phyloP scores from a whole-genome alignment of 2,797 vertebrate species.

The Pachyuromys duprasi region DNA sequence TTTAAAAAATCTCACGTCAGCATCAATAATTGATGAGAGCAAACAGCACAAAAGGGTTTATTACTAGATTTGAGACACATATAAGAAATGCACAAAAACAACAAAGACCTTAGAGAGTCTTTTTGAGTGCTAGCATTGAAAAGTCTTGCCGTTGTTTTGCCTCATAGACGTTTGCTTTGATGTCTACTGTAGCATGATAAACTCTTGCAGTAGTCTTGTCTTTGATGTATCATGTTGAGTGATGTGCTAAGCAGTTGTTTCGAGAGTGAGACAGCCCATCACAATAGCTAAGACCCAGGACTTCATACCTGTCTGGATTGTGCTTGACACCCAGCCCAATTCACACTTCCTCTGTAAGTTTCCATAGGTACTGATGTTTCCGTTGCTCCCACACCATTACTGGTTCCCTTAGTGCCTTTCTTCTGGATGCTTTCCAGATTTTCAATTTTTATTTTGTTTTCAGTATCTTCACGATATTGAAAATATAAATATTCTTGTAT shows the following conservation, averaged over 20 bases:
- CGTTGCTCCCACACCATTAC: background rate
- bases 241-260: background rate
- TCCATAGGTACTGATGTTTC: background rate
- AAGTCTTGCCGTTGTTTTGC: background rate
- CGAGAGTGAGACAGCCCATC: background rate
- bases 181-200: background rate
- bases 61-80: slow-evolving; percentile 50
- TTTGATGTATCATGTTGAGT: background rate
- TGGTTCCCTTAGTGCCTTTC: background rate
- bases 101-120: background rate
- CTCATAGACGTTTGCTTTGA: background rate
- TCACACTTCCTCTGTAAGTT: background rate
- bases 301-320: background rate
- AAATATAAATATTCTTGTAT: background rate
- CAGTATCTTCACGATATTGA: background rate
- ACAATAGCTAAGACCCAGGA: background rate
- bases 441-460: background rate
- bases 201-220: background rate
- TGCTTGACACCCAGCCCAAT: background rate
- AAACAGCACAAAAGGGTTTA: slow-evolving; percentile 13
- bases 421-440: background rate
- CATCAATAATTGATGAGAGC: slow-evolving; percentile 2
- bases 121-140: background rate
- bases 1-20: slow-evolving; percentile 20
- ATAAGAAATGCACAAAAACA: background rate